Base-by-base conservation (phyloP, 2,113 vertebrate genomes). In the Calyptomena viridis region DNA sequence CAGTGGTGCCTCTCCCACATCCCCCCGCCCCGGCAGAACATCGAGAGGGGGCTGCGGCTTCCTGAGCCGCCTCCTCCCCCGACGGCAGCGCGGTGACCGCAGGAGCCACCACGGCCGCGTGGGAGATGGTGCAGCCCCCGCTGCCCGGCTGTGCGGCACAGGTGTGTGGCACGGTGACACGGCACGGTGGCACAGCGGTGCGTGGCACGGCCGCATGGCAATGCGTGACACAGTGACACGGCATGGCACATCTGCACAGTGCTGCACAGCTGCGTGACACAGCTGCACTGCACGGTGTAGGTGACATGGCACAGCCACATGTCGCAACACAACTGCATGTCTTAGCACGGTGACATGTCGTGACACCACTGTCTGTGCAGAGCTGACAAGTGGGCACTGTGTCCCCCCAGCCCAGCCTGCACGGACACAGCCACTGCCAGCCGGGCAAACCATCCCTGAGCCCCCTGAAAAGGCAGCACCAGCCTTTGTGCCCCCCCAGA, bases 361-460 rank as follows among this genome's bases (percentile, higher is more conserved):
- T 25, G 6, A 4, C 67, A 2, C 6, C 3, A 35, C 24, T 6
- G 14, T 35, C 47, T 33, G 30, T 1, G 0, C 73, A 6, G 18
- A 40, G 60, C 62, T 55, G 84, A 72, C 74, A 8, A 37, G 33
- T 2, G 3, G 47, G 12, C 42, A 2, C 46, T 0, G 5, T 12
- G 30, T 17, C 40, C 23, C 40, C 27, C 63, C 72, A 24, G 23
- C 18, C 30, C 78, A 13, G 15, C 60, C 39, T 4, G 35, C 23
- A 5, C 0, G 3, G 60, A 15, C 33, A 15, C 11, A 33, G 15
- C 30, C 14, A 4, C 52, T 19, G 7, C 4, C 7, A 5, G 28
- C 21, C 27, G 0, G 6, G 5, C 17, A 22, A 58, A 84, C 5
- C 33, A 5, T 1, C 74, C 47, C 37, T 0, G 0, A 8, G 55